A percentile compares a stretch with the other conserved stretches of the same genome.
phyloP scores from a whole-genome alignment of 2,888 invertebrate genomes.

The Caenorhabditis panamensis region DNA sequence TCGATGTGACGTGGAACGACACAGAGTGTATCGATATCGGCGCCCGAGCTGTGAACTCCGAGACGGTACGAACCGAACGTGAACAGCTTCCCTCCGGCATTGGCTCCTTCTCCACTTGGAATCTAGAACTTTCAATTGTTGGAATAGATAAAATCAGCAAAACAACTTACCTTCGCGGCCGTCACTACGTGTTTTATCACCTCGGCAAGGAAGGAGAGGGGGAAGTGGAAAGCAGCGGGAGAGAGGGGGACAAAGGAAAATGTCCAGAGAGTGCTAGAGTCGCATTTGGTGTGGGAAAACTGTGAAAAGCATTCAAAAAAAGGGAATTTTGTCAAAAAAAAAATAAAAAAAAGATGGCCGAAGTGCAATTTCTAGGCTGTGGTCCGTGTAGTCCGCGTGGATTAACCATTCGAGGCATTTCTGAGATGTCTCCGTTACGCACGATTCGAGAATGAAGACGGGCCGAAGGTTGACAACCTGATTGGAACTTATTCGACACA shows the following conservation, averaged over 20 bases:
- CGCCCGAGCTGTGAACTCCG: constrained; percentile 92
- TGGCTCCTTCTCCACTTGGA: constrained; percentile 91
- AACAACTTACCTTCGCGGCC: constrained; percentile 83
- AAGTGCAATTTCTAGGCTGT: too few species aligned
- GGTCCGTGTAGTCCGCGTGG: too few species aligned
- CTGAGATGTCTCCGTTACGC: constrained; percentile 52
- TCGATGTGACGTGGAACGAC: constrained; percentile 97
- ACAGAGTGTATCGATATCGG: constrained; percentile 98
- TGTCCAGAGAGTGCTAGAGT: too few species aligned
- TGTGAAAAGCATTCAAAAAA: too few species aligned
- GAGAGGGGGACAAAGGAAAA: too few species aligned
- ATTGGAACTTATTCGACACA: constrained; percentile 52
- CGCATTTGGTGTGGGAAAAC: too few species aligned
- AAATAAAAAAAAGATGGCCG: too few species aligned
- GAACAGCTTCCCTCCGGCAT: constrained; percentile 96
- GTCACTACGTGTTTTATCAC: constrained; percentile 85
- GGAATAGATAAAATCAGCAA: background rate
- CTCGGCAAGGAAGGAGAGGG: too few species aligned
- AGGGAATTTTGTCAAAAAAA: too few species aligned
- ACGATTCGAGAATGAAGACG: constrained; percentile 6
- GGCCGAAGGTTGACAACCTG: constrained; percentile 18
- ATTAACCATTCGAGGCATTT: constrained; percentile 66
- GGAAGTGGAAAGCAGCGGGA: too few species aligned
- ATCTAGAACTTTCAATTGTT: constrained; percentile 83
- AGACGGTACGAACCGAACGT: constrained; percentile 96